Conservation (phyloP, 2,797 vertebrate species). For the Iguana delicatissima region DNA sequence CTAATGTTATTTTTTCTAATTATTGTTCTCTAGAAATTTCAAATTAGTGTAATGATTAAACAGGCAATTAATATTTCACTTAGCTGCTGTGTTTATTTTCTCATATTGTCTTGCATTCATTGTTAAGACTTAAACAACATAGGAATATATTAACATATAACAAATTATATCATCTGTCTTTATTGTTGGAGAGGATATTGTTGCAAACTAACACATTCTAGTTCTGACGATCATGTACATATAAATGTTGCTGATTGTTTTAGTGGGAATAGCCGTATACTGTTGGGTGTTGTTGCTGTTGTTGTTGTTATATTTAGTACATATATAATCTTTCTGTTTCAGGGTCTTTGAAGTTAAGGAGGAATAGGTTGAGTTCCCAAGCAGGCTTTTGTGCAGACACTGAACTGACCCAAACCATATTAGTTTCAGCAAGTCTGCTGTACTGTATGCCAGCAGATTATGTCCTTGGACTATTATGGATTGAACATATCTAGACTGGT, state of each 20-base stretch:
- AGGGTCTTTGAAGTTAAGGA: background rate
- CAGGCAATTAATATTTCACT: background rate
- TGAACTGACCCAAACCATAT: background rate
- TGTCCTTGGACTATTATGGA: background rate
- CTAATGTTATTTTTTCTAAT: conserved; percentile 51
- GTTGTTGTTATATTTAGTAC: background rate
- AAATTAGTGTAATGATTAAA: conserved; percentile 49
- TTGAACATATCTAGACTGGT: background rate
- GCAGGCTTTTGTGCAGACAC: background rate
- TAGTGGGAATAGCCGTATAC: background rate
- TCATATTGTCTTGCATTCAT: background rate
- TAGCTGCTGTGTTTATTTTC: conserved; percentile 12
- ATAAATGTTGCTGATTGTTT: background rate
- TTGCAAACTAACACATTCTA: conserved; percentile 37
- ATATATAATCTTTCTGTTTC: background rate
- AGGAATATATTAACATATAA: conserved; percentile 22
- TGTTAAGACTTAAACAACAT: conserved; percentile 36
- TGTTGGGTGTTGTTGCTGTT: background rate
- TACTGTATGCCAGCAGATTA: background rate
- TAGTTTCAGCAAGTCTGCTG: background rate
- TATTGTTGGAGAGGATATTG: conserved; percentile 17
- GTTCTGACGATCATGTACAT: conserved; percentile 7
- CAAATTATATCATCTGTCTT: conserved; percentile 33
- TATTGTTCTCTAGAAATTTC: conserved; percentile 55
- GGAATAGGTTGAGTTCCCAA: background rate